Base-by-base conservation (phyloP, 2,113 vertebrate genomes). In the Rhipidura dahli region DNA sequence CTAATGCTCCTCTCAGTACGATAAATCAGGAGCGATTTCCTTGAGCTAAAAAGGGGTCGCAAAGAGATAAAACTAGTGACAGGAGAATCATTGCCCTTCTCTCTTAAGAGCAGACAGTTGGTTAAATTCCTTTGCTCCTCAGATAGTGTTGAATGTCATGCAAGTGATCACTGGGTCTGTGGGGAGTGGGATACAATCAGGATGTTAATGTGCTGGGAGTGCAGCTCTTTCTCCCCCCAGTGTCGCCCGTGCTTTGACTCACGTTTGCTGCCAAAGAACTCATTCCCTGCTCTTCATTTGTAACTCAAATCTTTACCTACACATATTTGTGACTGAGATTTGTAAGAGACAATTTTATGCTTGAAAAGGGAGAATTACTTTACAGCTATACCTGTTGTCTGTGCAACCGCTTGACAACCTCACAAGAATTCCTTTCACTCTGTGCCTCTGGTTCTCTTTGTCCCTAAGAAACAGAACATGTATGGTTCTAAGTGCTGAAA, bases 281-380 rank as follows among this genome's bases (percentile, higher is more conserved):
- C 64, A 30, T 47, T 88, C 85, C 31, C 39, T 1, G 5, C 66
- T 93, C 87, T 94, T 82, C 77, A 42, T 87, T 90, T 95, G 79
- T 93, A 79, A 84, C 96, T 92, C 92, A 84, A 1, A 83, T 94
- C 83, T 82, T 13, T 89, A 42, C 72, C 79, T 63, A 12, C 35
- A 24, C 20, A 20, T 15, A 9, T 88, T 91, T 89, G 79, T 26
- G 35, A 60, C 93, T 54, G 71, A 83, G 94, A 90, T 94, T 97
- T 92, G 85, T 87, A 88, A 56, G 68, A 91, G 96, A 89, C 81
- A 76, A 93, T 95, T 98, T 97, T 94, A 86, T 92, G 77, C 94
- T 90, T 73, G 51, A 92, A 90, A 76, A 90, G 86, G 81, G 78
- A 88, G 83, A 93, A 94, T 94, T 70, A 64, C 85, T 94, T 95